Evolutionary conservation across 2,113 vertebrate species (phyloP).

Genomic region (Choloepus hoffmanni): DNA sequence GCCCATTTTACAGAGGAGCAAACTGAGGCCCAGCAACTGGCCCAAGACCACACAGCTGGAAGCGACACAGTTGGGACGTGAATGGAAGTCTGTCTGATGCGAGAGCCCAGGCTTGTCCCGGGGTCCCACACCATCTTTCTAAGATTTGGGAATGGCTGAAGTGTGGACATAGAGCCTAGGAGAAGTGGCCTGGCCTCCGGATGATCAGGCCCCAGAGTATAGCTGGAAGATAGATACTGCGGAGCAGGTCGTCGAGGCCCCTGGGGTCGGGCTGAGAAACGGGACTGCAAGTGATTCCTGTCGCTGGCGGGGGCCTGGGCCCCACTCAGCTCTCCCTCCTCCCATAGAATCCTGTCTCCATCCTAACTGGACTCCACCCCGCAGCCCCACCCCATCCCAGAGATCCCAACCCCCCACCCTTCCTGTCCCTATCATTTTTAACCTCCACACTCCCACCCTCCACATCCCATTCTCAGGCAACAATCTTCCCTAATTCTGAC

Average conservation of each 20-base stretch:
- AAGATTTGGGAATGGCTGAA: rapidly evolving
- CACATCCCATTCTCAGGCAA: neutral
- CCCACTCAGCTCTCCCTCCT: neutral
- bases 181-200: neutral
- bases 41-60: neutral
- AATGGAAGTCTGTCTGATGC: neutral
- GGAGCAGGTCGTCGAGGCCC: neutral
- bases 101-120: rapidly evolving
- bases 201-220: too few relatives aligned
- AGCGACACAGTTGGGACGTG: neutral
- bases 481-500: neutral
- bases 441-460: neutral
- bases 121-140: neutral
- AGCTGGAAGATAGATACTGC: too few relatives aligned
- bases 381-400: neutral
- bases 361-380: neutral
- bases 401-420: neutral
- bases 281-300: too few relatives aligned
- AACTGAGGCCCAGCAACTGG: neutral
- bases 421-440: neutral
- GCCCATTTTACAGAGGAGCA: neutral
- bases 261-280: neutral
- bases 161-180: too few relatives aligned
- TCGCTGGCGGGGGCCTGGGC: rapidly evolving
- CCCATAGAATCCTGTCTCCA: neutral